Conservation (phyloP, 2,888 invertebrate species). For the Aphidoletes aphidimyza region DNA sequence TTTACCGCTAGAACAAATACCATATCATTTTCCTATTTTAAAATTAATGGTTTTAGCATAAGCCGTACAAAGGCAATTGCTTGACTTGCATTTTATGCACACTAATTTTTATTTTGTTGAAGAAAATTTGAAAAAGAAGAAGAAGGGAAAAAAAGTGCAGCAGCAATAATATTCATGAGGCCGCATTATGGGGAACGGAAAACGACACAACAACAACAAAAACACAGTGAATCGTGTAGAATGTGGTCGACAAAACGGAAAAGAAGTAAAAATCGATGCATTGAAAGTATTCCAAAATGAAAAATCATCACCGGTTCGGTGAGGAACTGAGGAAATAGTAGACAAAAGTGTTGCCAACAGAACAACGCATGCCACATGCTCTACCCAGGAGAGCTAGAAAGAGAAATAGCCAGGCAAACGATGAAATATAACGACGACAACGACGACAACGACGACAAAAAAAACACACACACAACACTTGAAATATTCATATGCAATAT, state of each 20-base stretch:
- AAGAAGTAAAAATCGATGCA: constrained; percentile 15
- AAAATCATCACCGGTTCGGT: no score
- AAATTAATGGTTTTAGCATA: constrained; percentile 17
- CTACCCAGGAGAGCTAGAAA: background rate
- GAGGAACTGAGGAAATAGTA: background rate
- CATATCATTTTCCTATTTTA: background rate
- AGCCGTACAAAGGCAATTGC: background rate
- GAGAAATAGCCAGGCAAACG: background rate
- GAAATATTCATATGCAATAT: constrained; percentile 5
- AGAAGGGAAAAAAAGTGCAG: no score
- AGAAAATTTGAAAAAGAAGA: no score
- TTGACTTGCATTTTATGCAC: constrained; percentile 19
- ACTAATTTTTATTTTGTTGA: background rate
- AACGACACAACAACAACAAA: background rate
- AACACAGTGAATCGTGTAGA: background rate
- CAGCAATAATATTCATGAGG: background rate
- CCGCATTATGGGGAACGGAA: background rate
- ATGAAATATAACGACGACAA: background rate
- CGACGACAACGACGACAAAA: background rate
- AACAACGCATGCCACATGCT: background rate
- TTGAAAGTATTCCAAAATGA: background rate
- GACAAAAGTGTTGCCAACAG: constrained; percentile 21
- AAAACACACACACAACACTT: background rate
- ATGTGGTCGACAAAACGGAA: no score
- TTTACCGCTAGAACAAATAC: constrained; percentile 26